phyloP scores from a whole-genome alignment of 2,797 vertebrate genomes.

The Hyperoplus immaculatus region DNA sequence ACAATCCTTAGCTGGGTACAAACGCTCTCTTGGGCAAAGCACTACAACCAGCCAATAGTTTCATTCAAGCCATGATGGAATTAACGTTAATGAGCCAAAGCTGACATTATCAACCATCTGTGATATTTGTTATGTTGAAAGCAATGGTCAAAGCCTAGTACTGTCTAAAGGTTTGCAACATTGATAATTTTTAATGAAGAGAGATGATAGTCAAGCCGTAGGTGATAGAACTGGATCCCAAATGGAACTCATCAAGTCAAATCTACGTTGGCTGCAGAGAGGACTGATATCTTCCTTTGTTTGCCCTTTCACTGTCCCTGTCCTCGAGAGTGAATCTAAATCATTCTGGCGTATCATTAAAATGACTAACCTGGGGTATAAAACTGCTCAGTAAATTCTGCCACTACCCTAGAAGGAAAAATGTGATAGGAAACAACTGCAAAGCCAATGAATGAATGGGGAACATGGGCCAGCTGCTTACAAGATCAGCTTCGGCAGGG shows the following conservation, averaged over 20 bases:
- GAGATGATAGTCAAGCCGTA: neutral
- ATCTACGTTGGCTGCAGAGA: neutral
- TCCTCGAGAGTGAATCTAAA: conserved; percentile 20
- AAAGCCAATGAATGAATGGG: conserved; percentile 43
- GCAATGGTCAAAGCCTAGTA: neutral
- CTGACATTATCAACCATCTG: conserved; percentile 11
- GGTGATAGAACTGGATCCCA: conserved; percentile 3
- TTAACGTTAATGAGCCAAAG: neutral
- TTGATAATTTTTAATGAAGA: neutral
- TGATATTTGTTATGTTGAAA: conserved; percentile 10
- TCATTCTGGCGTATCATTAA: conserved; percentile 18
- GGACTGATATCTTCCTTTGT: conserved; percentile 15
- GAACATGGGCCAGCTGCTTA: conserved; percentile 71
- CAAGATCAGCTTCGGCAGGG: conserved; percentile 69
- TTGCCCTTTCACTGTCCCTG: conserved; percentile 10
- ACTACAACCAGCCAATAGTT: neutral
- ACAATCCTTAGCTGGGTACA: neutral
- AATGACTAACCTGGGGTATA: conserved; percentile 38
- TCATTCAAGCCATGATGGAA: neutral
- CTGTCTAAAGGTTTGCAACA: neutral
- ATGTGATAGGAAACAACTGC: conserved; percentile 61
- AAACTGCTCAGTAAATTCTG: conserved; percentile 44
- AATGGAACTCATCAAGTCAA: conserved; percentile 2
- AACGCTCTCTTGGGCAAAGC: neutral
- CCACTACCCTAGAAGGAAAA: conserved; percentile 48